Conservation (phyloP, 2,888 invertebrate genomes). For the Drosophila multiciliata region DNA sequence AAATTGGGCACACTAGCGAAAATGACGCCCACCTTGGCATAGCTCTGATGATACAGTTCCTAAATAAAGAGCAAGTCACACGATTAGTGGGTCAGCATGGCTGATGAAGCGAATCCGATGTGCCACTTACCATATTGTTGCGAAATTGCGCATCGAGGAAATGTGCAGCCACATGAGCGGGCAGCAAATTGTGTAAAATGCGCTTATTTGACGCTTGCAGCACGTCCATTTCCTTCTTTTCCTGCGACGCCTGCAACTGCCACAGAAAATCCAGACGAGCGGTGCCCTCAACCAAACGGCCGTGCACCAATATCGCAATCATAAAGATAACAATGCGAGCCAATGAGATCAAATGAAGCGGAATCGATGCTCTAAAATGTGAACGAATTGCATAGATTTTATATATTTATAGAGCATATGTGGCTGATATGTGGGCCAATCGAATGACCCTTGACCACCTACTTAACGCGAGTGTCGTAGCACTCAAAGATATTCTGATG, state of each 20-base stretch:
- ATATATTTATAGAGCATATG: slow-evolving; percentile 2
- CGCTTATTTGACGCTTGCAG: slow-evolving; percentile 94
- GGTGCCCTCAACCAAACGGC: slow-evolving; percentile 94
- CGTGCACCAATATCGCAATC: slow-evolving; percentile 93
- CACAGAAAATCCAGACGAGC: slow-evolving; percentile 92
- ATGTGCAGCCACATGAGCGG: slow-evolving; percentile 96
- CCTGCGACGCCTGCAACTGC: slow-evolving; percentile 94
- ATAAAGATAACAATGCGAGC: slow-evolving; percentile 93
- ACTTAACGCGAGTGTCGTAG: slow-evolving; percentile 92
- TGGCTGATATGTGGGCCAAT: slow-evolving; percentile 13
- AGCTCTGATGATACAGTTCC: slow-evolving; percentile 97
- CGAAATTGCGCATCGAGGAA: slow-evolving; percentile 95
- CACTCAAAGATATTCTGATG: slow-evolving; percentile 92
- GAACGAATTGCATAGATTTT: background rate
- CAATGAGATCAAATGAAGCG: slow-evolving; percentile 91
- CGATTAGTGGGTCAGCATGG: slow-evolving; percentile 3
- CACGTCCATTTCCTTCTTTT: slow-evolving; percentile 97
- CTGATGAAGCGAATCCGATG: background rate
- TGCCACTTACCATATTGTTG: slow-evolving; percentile 90
- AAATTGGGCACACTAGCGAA: slow-evolving; percentile 97
- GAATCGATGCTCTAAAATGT: slow-evolving; percentile 88
- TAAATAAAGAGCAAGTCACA: slow-evolving; percentile 72
- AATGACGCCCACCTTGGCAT: slow-evolving; percentile 94
- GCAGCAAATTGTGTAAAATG: slow-evolving; percentile 95
- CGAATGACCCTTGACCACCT: slow-evolving; percentile 82